These are phyloP conservation scores for Solenodon paradoxus DNA, from an alignment of 2,113 vertebrate species.

Conservation along the genomic window DNA sequence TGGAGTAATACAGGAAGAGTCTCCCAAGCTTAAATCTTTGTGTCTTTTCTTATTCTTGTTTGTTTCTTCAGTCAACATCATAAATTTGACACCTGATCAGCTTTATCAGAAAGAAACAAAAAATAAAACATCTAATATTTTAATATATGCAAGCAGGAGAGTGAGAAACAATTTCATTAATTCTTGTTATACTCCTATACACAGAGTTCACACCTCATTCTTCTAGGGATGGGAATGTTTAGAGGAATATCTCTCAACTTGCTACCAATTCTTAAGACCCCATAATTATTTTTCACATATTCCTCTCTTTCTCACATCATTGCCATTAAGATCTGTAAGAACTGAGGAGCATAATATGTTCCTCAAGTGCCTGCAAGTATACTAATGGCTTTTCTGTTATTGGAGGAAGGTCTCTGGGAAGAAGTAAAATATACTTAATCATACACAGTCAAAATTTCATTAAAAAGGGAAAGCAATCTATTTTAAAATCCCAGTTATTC, in stretches of 20 bases:
- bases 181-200: background rate
- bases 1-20: background rate
- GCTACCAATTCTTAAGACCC: background rate
- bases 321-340: background rate
- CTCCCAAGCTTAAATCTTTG: background rate
- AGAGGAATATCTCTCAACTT: background rate
- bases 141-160: background rate
- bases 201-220: background rate
- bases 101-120: background rate
- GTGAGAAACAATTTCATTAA: background rate
- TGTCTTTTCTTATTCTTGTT: background rate
- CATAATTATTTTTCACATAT: conserved; percentile 2
- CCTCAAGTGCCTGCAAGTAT: background rate
- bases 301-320: background rate
- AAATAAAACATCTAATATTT: background rate
- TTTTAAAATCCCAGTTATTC: background rate
- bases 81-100: background rate
- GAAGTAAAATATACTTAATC: background rate
- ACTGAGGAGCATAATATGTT: background rate
- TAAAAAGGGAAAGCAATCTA: background rate
- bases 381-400: background rate
- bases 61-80: conserved; percentile 7
- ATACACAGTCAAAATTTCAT: background rate
- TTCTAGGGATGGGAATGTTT: background rate
- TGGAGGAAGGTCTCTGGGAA: background rate